A percentile compares a stretch with the other conserved stretches of the same genome.
These are phyloP conservation scores for Lacerta agilis DNA, from an alignment of 2,797 vertebrate genomes.

Conservation along the genomic window DNA sequence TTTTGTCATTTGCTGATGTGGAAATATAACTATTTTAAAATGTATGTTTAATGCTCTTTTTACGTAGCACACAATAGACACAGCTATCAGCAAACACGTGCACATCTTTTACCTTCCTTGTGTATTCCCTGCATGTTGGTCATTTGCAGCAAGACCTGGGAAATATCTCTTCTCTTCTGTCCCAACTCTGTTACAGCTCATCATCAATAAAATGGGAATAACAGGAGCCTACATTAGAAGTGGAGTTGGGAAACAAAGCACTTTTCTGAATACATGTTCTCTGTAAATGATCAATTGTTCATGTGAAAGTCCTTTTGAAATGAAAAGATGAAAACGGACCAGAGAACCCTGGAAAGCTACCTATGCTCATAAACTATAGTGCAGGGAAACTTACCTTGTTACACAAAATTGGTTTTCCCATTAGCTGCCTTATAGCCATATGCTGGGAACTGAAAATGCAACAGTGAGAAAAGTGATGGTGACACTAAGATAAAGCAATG, in stretches of 20 bases:
- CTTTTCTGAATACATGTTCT: background rate
- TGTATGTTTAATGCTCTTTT: too few species aligned
- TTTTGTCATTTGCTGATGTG: too few species aligned
- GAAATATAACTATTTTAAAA: too few species aligned
- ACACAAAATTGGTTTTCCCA: conserved; percentile 68
- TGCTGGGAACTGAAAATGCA: conserved; percentile 74
- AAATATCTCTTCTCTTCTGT: background rate
- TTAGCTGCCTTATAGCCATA: conserved; percentile 72
- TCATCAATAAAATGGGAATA: background rate
- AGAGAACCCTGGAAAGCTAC: background rate
- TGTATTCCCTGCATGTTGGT: too few species aligned
- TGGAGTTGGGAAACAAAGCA: background rate
- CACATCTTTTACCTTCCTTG: too few species aligned
- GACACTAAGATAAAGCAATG: conserved; percentile 75
- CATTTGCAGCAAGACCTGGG: background rate
- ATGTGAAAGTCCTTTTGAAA: conserved; percentile 15
- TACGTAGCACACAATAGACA: too few species aligned
- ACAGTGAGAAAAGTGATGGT: conserved; percentile 55
- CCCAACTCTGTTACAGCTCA: background rate
- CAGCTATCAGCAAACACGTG: too few species aligned
- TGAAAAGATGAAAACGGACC: conserved; percentile 2
- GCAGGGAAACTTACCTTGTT: conserved; percentile 63
- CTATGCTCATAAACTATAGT: conserved; percentile 58
- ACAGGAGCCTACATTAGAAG: background rate
- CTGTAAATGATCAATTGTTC: conserved; percentile 11